Conservation (phyloP, 2,888 invertebrate species). For the Cyclophora punctaria region DNA sequence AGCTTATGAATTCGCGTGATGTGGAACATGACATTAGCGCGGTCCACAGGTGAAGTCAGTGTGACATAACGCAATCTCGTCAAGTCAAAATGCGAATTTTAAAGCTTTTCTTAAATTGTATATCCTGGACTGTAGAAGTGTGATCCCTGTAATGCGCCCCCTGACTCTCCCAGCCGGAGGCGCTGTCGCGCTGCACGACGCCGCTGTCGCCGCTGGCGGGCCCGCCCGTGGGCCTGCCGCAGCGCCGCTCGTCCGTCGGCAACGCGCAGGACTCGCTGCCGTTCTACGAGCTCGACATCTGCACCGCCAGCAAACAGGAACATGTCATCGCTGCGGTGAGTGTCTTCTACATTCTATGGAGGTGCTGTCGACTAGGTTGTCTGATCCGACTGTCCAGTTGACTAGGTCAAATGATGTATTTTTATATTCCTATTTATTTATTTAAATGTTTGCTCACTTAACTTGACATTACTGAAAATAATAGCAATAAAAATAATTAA, state of each 20-base stretch:
- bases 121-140: too few species aligned
- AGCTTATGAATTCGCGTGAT: too few species aligned
- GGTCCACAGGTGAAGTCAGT: too few species aligned
- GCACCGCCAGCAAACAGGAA: slow-evolving; percentile 91
- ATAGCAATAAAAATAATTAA: too few species aligned
- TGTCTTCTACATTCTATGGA: background rate
- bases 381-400: too few species aligned
- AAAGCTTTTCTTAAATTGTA: too few species aligned
- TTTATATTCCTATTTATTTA: too few species aligned
- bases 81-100: too few species aligned
- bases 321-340: slow-evolving; percentile 89
- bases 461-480: background rate
- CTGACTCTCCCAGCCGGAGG: slow-evolving; percentile 78
- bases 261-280: slow-evolving; percentile 78
- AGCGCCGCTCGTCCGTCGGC: slow-evolving; percentile 49
- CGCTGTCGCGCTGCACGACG: slow-evolving; percentile 87
- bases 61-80: too few species aligned
- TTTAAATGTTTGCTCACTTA: background rate
- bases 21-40: too few species aligned
- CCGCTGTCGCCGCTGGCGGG: slow-evolving; percentile 84
- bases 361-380: too few species aligned
- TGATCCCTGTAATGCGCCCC: background rate
- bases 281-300: slow-evolving; percentile 87
- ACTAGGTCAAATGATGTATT: too few species aligned
- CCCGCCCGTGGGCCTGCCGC: slow-evolving; percentile 36